Conservation (phyloP, 2,888 invertebrate species). For the Meghimatium bilineatum region DNA sequence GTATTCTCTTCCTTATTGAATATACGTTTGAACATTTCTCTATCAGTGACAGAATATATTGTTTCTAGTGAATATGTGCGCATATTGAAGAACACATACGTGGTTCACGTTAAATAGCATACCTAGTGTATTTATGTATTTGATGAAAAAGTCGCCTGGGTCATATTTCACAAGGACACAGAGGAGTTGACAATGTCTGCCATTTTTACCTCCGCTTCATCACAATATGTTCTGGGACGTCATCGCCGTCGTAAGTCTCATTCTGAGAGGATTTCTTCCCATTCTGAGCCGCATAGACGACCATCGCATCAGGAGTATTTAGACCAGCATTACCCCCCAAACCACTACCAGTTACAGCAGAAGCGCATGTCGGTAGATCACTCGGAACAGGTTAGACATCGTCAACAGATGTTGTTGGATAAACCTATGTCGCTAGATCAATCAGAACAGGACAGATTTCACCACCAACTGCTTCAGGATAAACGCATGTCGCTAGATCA, state of each 20-base stretch:
- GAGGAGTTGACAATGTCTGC: conserved; percentile 39
- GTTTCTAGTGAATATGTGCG: too few relatives aligned
- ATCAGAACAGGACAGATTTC: conserved; percentile 33
- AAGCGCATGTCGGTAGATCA: conserved; percentile 36
- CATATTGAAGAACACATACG: too few relatives aligned
- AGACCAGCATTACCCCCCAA: conserved; percentile 39
- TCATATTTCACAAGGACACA: neutral
- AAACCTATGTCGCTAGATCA: neutral
- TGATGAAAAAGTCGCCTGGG: too few relatives aligned
- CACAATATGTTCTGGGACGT: conserved; percentile 54
- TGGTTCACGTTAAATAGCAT: too few relatives aligned
- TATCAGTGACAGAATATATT: too few relatives aligned
- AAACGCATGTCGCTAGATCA: neutral
- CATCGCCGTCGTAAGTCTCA: conserved; percentile 51
- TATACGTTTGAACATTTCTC: too few relatives aligned
- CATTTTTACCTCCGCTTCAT: conserved; percentile 55
- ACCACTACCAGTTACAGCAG: conserved; percentile 38
- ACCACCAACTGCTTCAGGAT: conserved; percentile 19
- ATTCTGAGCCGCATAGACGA: conserved; percentile 38
- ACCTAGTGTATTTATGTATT: too few relatives aligned
- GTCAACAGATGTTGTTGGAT: conserved; percentile 39
- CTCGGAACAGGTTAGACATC: conserved; percentile 35
- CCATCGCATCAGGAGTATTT: conserved; percentile 45
- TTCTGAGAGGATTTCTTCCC: conserved; percentile 43
- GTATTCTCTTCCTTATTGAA: too few relatives aligned